Evolutionary conservation across 2,797 vertebrate species (phyloP).

Genomic region (Erithacus rubecula): DNA sequence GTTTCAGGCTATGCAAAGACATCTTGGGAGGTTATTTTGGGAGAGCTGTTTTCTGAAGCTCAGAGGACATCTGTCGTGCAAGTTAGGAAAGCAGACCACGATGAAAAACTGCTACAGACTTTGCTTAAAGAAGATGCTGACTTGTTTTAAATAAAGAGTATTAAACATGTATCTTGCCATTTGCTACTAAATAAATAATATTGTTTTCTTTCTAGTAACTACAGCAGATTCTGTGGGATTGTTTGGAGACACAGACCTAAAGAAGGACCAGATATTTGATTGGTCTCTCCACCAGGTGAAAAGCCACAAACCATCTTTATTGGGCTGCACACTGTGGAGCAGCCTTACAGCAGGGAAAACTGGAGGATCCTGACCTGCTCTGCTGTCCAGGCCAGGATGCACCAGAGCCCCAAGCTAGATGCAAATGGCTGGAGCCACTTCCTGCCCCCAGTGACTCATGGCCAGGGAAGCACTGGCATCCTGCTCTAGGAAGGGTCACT

Average conservation of each 20-base stretch:
- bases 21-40: not conserved
- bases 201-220: not conserved
- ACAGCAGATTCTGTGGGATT: not conserved
- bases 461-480: conserved; percentile 16
- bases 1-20: not conserved
- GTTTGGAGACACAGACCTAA: not conserved
- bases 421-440: conserved; percentile 7
- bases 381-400: not conserved
- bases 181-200: not conserved
- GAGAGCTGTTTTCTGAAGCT: not conserved
- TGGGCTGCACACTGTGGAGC: not conserved
- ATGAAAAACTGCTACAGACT: not conserved
- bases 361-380: not conserved
- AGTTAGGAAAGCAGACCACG: not conserved
- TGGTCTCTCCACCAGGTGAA: not conserved
- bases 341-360: not conserved
- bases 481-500: conserved; percentile 23
- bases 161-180: not conserved
- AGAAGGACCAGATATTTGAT: not conserved
- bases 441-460: not conserved
- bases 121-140: not conserved
- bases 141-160: not conserved
- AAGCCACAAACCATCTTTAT: not conserved
- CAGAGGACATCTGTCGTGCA: not conserved
- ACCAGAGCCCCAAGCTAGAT: not conserved